These are phyloP conservation scores for Cyclura pinguis DNA, from an alignment of 2,797 vertebrate species.

Conservation along the genomic window DNA sequence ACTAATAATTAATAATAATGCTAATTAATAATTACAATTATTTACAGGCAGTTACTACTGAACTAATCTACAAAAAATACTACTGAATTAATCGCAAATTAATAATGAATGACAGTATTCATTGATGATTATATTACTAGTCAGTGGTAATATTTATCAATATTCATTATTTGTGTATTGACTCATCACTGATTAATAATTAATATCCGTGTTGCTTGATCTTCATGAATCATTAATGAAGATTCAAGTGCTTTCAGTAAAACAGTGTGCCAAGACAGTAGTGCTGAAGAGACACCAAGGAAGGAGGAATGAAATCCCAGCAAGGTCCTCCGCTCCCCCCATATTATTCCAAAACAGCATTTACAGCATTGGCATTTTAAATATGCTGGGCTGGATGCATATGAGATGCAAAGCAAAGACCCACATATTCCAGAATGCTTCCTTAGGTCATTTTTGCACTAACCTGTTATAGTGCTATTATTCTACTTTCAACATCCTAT, in stretches of 20 bases:
- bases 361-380: slow-evolving; percentile 26
- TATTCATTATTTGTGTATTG: no score
- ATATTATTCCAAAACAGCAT: background rate
- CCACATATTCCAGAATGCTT: no score
- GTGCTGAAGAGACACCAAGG: background rate
- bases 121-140: no score
- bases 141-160: no score
- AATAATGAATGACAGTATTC: no score
- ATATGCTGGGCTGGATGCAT: background rate
- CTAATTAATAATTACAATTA: no score
- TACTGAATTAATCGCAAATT: no score
- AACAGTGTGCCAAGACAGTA: background rate
- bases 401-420: background rate
- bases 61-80: no score
- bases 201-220: background rate
- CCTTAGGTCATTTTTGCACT: no score
- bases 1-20: background rate
- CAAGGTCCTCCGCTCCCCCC: rapidly evolving
- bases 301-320: slow-evolving; percentile 37
- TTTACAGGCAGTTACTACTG: no score
- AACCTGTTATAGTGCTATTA: no score
- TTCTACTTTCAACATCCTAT: no score
- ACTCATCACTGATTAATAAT: background rate
- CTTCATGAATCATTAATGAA: background rate
- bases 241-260: background rate